Percentiles rank a stretch among this genome's conserved stretches.
Conservation (phyloP, 2,888 invertebrate genomes). For the Ctenicera cuprea region DNA sequence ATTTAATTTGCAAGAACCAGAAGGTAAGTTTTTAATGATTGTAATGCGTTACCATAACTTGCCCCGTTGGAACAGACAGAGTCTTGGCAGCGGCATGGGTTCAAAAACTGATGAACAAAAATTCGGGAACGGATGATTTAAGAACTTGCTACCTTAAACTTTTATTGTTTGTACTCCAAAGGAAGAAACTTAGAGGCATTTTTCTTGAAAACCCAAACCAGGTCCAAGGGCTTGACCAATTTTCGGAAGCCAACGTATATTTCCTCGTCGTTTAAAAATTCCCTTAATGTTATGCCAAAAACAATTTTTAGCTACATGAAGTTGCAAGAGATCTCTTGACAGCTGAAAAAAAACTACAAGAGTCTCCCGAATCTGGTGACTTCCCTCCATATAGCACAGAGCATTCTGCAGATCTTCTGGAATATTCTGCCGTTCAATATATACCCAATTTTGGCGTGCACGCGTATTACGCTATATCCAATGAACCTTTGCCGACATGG, state of each 20-base stretch:
- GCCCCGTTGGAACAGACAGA: constrained; percentile 69
- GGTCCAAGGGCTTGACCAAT: constrained; percentile 63
- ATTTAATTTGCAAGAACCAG: constrained; percentile 68
- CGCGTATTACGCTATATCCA: constrained; percentile 73
- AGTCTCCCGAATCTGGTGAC: constrained; percentile 58
- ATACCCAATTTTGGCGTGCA: constrained; percentile 74
- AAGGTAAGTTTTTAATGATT: constrained; percentile 66
- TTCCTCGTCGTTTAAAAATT: background rate
- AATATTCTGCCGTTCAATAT: constrained; percentile 73
- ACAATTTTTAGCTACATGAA: constrained; percentile 60
- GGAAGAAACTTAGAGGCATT: constrained; percentile 69
- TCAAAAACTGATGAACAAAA: constrained; percentile 67
- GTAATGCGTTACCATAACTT: too few species aligned
- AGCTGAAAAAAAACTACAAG: constrained; percentile 56
- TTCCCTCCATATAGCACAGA: constrained; percentile 67
- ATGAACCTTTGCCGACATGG: constrained; percentile 71
- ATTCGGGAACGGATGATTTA: constrained; percentile 63
- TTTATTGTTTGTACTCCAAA: constrained; percentile 71
- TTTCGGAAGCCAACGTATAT: constrained; percentile 64
- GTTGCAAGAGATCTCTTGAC: constrained; percentile 68
- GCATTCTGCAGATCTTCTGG: constrained; percentile 70
- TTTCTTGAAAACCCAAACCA: constrained; percentile 69
- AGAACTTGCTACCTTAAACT: constrained; percentile 71
- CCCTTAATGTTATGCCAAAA: background rate
- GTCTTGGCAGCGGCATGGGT: constrained; percentile 72